Evolutionary conservation across 2,888 invertebrate genomes (phyloP).

Genomic region (Pheosia tremula): DNA sequence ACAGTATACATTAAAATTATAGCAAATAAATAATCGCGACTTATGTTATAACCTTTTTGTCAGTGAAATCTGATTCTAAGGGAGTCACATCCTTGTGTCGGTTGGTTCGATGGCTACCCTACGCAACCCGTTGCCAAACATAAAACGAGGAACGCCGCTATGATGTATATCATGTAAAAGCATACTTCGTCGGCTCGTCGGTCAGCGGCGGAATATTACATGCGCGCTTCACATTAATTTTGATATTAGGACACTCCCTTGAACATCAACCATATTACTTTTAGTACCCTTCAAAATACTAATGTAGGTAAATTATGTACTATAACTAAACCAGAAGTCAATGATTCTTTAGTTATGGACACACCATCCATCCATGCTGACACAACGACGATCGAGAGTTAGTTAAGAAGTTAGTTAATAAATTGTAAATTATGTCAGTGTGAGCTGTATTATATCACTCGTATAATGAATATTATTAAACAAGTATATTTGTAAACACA

Average conservation of each 20-base stretch:
- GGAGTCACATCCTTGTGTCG: neutral
- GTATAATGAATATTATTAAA: neutral
- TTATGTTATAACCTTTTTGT: no score
- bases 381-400: no score
- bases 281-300: no score
- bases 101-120: neutral
- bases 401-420: neutral
- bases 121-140: neutral
- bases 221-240: neutral
- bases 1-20: no score
- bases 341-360: no score
- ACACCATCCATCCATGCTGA: no score
- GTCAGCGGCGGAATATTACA: neutral
- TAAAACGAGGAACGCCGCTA: neutral
- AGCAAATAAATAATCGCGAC: no score
- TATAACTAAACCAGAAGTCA: no score
- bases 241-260: slow-evolving; percentile 1
- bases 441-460: neutral
- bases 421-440: neutral
- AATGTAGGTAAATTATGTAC: no score
- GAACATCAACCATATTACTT: neutral
- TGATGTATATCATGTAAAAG: neutral
- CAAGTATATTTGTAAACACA: neutral
- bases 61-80: neutral
- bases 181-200: neutral